Percentiles rank a stretch among this genome's conserved stretches.
Evolutionary conservation across 2,113 vertebrate genomes (phyloP).

Genomic region (Gadus chalcogrammus): DNA sequence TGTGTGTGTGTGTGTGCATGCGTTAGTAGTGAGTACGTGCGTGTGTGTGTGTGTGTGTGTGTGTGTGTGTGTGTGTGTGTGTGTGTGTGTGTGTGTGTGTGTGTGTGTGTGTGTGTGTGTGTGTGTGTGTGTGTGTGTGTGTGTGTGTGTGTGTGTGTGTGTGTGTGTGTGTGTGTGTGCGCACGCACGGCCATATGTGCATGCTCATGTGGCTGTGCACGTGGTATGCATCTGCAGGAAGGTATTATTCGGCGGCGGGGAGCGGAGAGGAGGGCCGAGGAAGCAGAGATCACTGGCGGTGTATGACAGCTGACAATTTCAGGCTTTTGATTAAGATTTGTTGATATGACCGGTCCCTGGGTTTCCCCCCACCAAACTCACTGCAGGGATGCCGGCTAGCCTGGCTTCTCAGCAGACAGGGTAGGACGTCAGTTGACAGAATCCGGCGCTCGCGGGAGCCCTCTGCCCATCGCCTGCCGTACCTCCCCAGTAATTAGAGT

Average conservation of each 20-base stretch:
- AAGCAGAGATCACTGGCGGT: slow-evolving; percentile 75
- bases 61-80: background rate
- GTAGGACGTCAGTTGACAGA: slow-evolving; percentile 72
- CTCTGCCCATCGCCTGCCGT: slow-evolving; percentile 53
- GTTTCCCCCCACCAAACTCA: slow-evolving; percentile 73
- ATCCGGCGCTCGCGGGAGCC: slow-evolving; percentile 39
- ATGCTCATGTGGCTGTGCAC: background rate
- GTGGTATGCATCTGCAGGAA: slow-evolving; percentile 8
- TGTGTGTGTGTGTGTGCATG: background rate
- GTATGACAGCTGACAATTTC: slow-evolving; percentile 80
- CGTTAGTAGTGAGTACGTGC: no score
- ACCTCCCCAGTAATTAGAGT: slow-evolving; percentile 76
- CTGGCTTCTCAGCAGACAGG: slow-evolving; percentile 64
- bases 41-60: no score
- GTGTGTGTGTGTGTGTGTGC: slow-evolving; percentile 9
- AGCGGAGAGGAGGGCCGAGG: slow-evolving; percentile 25
- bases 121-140: background rate
- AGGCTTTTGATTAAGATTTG: slow-evolving; percentile 79
- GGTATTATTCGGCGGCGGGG: slow-evolving; percentile 53
- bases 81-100: no score
- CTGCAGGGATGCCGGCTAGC: slow-evolving; percentile 73
- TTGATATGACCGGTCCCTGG: slow-evolving; percentile 75
- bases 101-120: no score
- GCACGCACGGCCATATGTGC: background rate
- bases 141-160: background rate